Evolutionary conservation across 2,888 invertebrate species (phyloP), one percentile per base, ranked within the genome.

Genomic region (Dascillus cervinus): DNA sequence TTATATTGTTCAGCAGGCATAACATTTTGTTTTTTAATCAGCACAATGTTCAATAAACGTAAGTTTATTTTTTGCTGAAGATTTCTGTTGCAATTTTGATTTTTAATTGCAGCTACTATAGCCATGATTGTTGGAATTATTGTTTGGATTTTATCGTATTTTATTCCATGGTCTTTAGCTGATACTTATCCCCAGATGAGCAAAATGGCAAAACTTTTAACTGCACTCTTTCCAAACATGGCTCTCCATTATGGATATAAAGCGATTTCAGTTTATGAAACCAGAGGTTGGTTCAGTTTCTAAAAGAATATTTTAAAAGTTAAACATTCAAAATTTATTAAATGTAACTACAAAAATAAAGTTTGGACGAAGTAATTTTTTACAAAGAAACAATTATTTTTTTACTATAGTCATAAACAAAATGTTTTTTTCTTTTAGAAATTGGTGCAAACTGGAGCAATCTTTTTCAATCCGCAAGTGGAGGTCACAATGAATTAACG

Each of bases 11-110:
- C 77, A 22, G 71, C 81, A 17, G 72, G 75, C 26, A 82, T 87
- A 45, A 75, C 74, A 30, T 82, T 84, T 55, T 79, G 81, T 54
- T 89, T 89, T 55, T 75, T 83, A 66, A 62, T 89, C 37, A 82
- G 85, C 47, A 76, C 81, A 1, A 70, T 85, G 37, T 88, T 88
- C 58, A 77, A 76, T 2, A 80, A 75, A 72, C 82, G 84, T 85
- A 68, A 67, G 64, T 60, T 41, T 20, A 34, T 28, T 31, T 23
- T 21, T 13, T 20, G 26, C 33, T n/a, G n/a, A n/a, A n/a, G n/a
- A n/a, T n/a, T n/a, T n/a, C n/a, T n/a, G n/a, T 17, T 17, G 8
- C 11, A 13, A 13, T n/a, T 21, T 23, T 19, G 9, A 26, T 20
- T 33, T 4, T 17, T 8, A 25, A 15, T 9, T 53, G 11, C 32